Conservation (phyloP, 2,888 invertebrate species). For the Polydrusus tereticollis region DNA sequence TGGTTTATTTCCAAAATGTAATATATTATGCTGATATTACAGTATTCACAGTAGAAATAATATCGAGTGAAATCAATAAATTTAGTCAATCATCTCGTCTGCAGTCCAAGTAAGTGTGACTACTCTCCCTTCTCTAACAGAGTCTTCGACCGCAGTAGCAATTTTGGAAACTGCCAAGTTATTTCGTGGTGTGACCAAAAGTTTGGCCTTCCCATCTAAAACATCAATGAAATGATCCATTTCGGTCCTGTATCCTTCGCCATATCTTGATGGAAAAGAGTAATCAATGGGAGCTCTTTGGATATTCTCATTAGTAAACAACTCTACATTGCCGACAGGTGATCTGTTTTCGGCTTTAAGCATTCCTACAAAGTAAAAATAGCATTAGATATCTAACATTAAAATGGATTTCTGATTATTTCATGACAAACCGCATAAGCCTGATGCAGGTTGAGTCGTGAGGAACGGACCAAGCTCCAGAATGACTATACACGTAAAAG, state of each 20-base stretch:
- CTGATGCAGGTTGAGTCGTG: no score
- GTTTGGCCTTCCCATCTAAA: slow-evolving; percentile 66
- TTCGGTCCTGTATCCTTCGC: slow-evolving; percentile 70
- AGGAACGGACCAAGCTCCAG: no score
- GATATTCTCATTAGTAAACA: slow-evolving; percentile 65
- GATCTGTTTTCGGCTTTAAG: slow-evolving; percentile 71
- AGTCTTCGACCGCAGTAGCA: slow-evolving; percentile 72
- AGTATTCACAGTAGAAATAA: no score
- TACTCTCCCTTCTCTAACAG: slow-evolving; percentile 69
- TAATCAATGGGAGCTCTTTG: slow-evolving; percentile 71
- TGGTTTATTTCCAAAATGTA: no score
- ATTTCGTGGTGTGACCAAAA: slow-evolving; percentile 68
- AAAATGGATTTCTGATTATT: not conserved
- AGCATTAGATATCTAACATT: not conserved
- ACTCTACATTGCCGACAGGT: slow-evolving; percentile 68
- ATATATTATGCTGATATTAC: no score
- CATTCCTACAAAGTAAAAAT: slow-evolving; percentile 60
- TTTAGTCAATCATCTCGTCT: slow-evolving; percentile 52
- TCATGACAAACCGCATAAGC: no score
- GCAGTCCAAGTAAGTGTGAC: slow-evolving; percentile 70
- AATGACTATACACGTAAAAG: no score
- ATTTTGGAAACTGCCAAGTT: slow-evolving; percentile 72
- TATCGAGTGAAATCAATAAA: no score
- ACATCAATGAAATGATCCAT: slow-evolving; percentile 75
- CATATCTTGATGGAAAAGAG: slow-evolving; percentile 74